These are phyloP conservation scores for Aplochiton taeniatus DNA, from an alignment of 2,797 vertebrate species.

Conservation along the genomic window DNA sequence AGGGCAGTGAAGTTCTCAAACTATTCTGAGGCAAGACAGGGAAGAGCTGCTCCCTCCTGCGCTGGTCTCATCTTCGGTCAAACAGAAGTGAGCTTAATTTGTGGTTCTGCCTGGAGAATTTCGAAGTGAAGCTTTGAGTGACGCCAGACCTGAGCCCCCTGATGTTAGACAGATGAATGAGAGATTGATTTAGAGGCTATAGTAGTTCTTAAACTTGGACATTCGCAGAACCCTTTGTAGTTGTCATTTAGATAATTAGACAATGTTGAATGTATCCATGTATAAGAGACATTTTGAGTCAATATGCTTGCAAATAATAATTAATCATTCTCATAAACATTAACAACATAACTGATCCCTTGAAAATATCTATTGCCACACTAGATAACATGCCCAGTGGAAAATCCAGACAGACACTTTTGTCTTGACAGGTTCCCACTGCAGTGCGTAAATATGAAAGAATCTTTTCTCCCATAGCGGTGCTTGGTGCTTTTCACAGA, in stretches of 20 bases:
- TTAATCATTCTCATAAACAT: no score
- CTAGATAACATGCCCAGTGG: conserved; percentile 22
- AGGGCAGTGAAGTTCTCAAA: conserved; percentile 64
- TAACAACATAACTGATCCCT: background rate
- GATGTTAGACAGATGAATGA: conserved; percentile 75
- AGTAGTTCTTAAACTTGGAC: conserved; percentile 61
- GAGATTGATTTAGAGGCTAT: conserved; percentile 63
- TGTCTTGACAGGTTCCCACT: conserved; percentile 39
- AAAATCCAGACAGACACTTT: conserved; percentile 26
- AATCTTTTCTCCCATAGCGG: conserved; percentile 40
- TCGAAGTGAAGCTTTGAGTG: conserved; percentile 73
- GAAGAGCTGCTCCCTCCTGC: conserved; percentile 66
- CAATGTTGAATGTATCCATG: no score
- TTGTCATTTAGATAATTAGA: conserved; percentile 67
- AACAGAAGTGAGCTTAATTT: conserved; percentile 80
- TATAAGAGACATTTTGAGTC: no score
- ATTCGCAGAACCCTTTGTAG: conserved; percentile 66
- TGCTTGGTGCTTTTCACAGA: conserved; percentile 61
- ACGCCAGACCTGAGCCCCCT: conserved; percentile 70
- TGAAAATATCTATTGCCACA: background rate
- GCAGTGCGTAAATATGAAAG: conserved; percentile 45
- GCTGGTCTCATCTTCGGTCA: conserved; percentile 73
- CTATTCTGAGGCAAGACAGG: conserved; percentile 63
- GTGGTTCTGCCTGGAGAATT: conserved; percentile 75
- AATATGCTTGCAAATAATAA: no score